Percentiles rank a stretch among this genome's conserved stretches.
These are phyloP conservation scores for Mythimna pallens DNA, from an alignment of 2,888 invertebrate species.

Conservation along the genomic window DNA sequence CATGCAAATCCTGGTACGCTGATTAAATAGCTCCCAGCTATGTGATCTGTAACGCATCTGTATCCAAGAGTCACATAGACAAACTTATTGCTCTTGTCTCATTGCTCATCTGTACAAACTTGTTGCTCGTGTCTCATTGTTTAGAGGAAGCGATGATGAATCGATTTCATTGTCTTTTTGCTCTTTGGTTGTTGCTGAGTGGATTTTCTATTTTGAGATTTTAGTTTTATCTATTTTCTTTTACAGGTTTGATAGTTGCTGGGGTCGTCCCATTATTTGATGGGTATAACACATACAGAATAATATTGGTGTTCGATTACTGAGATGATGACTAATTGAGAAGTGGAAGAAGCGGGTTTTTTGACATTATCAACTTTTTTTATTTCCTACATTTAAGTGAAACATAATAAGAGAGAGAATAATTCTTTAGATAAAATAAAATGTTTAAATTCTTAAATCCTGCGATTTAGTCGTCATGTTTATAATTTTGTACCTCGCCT, in stretches of 20 bases:
- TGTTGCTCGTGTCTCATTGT: conserved; percentile 24
- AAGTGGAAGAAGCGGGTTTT: neutral
- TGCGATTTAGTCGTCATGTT: no score
- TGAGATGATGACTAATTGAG: neutral
- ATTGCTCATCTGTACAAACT: conserved; percentile 9
- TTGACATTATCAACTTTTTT: no score
- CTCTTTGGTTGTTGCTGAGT: neutral
- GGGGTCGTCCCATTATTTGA: neutral
- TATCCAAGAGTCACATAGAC: conserved; percentile 43
- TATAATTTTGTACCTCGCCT: no score
- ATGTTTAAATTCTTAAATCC: no score
- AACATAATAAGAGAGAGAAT: no score
- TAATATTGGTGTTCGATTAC: no score
- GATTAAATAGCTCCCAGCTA: conserved; percentile 36
- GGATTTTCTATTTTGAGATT: conserved; percentile 23
- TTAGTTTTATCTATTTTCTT: conserved; percentile 10
- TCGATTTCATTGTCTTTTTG: conserved; percentile 35
- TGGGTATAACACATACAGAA: neutral
- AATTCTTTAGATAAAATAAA: no score
- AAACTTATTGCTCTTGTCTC: conserved; percentile 25
- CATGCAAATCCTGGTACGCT: conserved; percentile 14
- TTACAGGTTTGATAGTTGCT: neutral
- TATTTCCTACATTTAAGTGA: no score
- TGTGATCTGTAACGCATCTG: conserved; percentile 39
- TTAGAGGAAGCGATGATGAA: conserved; percentile 42